phyloP scores from a whole-genome alignment of 1,140 invertebrate species.

The Cotesia typhae region DNA sequence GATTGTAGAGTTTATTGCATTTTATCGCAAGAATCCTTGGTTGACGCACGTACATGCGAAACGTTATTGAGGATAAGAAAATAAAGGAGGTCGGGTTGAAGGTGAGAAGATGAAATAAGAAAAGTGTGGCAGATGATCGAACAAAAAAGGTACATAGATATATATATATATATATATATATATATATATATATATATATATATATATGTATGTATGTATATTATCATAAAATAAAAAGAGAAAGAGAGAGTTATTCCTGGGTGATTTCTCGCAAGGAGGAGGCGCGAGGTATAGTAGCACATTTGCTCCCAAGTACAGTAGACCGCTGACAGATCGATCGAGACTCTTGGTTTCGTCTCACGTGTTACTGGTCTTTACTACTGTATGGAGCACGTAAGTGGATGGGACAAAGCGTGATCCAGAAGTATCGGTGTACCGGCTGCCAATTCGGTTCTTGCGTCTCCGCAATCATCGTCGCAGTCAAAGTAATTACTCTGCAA shows the following conservation, averaged over 20 bases:
- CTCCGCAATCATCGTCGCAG: conserved; percentile 64
- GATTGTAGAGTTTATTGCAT: background rate
- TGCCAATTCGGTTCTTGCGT: conserved; percentile 64
- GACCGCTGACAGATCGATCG: conserved; percentile 36
- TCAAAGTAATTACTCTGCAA: conserved; percentile 67
- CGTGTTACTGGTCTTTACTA: conserved; percentile 47
- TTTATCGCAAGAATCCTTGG: background rate
- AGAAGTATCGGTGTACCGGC: conserved; percentile 65
- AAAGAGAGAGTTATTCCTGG: background rate
- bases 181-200: no score
- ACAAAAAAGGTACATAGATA: background rate
- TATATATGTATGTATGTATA: no score
- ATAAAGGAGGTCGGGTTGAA: background rate
- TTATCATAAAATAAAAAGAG: background rate
- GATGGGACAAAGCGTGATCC: conserved; percentile 66
- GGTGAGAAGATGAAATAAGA: conserved; percentile 1
- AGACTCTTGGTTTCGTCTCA: conserved; percentile 31
- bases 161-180: conserved; percentile 1
- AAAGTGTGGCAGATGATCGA: background rate
- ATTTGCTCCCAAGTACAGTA: conserved; percentile 15
- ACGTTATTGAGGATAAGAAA: background rate
- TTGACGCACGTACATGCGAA: conserved; percentile 1
- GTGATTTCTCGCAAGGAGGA: conserved; percentile 12
- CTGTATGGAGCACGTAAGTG: conserved; percentile 65
- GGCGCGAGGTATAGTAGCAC: conserved; percentile 21